phyloP scores from a whole-genome alignment of 2,797 vertebrate genomes.

The Delichon dasypus region DNA sequence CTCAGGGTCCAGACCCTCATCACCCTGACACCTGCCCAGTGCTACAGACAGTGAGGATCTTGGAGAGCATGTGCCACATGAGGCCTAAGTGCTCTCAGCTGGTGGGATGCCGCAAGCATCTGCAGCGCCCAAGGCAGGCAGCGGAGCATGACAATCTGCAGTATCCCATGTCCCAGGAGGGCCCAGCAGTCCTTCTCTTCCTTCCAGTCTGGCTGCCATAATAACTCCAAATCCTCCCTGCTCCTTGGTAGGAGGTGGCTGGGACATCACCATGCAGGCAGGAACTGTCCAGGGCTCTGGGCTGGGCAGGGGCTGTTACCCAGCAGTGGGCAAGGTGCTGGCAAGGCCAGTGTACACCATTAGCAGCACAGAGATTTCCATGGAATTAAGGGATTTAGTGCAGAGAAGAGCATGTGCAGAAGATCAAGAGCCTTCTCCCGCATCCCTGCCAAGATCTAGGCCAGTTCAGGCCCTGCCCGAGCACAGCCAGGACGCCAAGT shows the following conservation, averaged over 20 bases:
- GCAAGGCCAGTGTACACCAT: not conserved
- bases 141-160: not conserved
- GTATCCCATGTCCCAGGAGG: not conserved
- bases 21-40: not conserved
- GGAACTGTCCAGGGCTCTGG: not conserved
- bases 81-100: not conserved
- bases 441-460: not conserved
- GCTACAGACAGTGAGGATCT: not conserved
- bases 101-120: rapidly evolving
- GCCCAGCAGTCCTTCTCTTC: not conserved
- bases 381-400: slow-evolving; percentile 38
- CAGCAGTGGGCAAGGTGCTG: not conserved
- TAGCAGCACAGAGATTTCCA: slow-evolving; percentile 35
- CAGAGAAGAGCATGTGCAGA: slow-evolving; percentile 15
- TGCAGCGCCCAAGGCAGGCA: not conserved
- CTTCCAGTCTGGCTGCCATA: not conserved
- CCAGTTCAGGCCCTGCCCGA: not conserved
- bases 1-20: not conserved
- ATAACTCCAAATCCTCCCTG: not conserved
- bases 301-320: not conserved
- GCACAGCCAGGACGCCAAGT: not conserved
- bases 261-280: not conserved
- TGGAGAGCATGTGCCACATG: not conserved
- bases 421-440: not conserved
- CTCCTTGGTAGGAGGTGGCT: not conserved